A percentile compares a stretch with the other conserved stretches of the same genome.
phyloP scores from a whole-genome alignment of 2,113 vertebrate species.

The Dolichallabes microphthalmus region DNA sequence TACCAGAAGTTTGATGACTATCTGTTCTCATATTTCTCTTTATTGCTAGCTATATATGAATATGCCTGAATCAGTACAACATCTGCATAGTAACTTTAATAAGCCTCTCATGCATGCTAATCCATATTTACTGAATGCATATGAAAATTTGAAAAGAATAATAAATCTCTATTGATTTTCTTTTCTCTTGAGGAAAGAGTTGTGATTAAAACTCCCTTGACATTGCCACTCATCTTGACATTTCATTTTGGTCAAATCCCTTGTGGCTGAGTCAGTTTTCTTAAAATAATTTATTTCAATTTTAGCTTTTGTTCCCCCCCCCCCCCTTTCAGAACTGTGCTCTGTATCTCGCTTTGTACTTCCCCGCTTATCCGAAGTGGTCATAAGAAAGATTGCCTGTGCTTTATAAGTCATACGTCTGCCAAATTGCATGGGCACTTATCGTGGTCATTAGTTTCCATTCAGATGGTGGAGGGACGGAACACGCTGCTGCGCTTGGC shows the following conservation, averaged over 20 bases:
- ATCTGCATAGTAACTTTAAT: background rate
- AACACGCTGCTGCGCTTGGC: conserved; percentile 35
- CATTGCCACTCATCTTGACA: conserved; percentile 15
- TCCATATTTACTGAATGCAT: background rate
- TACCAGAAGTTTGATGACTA: background rate
- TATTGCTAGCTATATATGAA: background rate
- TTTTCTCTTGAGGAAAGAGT: background rate
- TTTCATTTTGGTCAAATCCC: conserved; percentile 3
- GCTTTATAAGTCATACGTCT: conserved; percentile 49
- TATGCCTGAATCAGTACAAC: background rate
- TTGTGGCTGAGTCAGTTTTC: background rate
- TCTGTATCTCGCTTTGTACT: conserved; percentile 34
- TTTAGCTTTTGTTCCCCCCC: background rate
- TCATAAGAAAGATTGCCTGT: conserved; percentile 46
- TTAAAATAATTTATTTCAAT: conserved; percentile 35
- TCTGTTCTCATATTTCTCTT: background rate
- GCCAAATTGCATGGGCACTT: conserved; percentile 49
- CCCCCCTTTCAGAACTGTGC: conserved; percentile 28
- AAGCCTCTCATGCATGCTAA: background rate
- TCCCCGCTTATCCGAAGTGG: conserved; percentile 28
- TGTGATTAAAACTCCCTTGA: conserved; percentile 7
- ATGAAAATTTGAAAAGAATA: background rate
- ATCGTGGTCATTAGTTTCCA: conserved; percentile 51
- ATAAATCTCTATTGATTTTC: background rate
- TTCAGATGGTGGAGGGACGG: conserved; percentile 51